phyloP scores from a whole-genome alignment of 2,888 invertebrate species.

The Eupithecia insigniata region DNA sequence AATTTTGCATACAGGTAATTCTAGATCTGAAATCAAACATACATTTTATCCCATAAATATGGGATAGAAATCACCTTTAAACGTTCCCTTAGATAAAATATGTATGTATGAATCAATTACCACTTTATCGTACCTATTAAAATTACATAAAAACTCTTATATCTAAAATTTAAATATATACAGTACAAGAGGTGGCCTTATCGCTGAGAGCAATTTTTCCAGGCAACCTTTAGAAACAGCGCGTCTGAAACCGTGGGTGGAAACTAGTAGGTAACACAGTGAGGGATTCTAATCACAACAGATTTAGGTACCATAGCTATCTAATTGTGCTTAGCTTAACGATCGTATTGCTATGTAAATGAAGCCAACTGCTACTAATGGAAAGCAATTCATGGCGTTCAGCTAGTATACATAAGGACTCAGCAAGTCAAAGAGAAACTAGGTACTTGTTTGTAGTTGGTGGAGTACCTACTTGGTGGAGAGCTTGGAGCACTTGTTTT shows the following conservation, averaged over 20 bases:
- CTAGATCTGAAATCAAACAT: too few species aligned
- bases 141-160: too few species aligned
- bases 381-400: conserved; percentile 29
- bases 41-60: too few species aligned
- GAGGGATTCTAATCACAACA: background rate
- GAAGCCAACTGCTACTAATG: conserved; percentile 19
- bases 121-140: too few species aligned
- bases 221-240: too few species aligned
- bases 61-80: too few species aligned
- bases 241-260: background rate
- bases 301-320: background rate
- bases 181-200: too few species aligned
- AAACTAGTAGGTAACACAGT: background rate
- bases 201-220: too few species aligned
- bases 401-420: background rate
- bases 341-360: conserved; percentile 13
- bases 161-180: too few species aligned
- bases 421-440: background rate
- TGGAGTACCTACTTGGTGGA: background rate
- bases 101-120: too few species aligned
- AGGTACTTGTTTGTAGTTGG: background rate
- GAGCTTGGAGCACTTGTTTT: background rate
- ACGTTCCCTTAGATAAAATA: too few species aligned
- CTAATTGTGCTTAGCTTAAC: conserved; percentile 11
- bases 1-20: too few species aligned